phyloP scores from a whole-genome alignment of 2,888 invertebrate species.

The Conistra vaccinii region DNA sequence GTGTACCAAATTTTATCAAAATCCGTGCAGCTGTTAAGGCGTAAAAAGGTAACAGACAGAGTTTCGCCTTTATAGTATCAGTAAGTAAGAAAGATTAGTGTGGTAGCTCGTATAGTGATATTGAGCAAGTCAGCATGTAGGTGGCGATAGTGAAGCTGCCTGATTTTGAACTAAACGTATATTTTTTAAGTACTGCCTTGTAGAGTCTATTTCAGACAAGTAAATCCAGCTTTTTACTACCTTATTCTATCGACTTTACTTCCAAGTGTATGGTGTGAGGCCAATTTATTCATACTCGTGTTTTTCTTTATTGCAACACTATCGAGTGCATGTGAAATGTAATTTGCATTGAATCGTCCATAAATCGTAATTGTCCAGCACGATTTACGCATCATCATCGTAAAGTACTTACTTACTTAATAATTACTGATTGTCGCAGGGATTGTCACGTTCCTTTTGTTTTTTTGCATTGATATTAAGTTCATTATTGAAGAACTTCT shows the following conservation, averaged over 20 bases:
- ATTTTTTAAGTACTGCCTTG: too few species aligned
- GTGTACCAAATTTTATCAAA: neutral
- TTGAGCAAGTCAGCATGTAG: neutral
- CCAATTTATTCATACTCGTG: neutral
- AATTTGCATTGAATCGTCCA: constrained; percentile 22
- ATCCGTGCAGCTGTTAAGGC: neutral
- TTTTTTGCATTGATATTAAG: neutral
- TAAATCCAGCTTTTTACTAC: neutral
- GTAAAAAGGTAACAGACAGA: neutral
- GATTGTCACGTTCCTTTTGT: neutral
- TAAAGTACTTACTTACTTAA: neutral
- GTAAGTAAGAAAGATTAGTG: neutral
- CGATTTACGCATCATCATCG: neutral
- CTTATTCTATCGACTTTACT: neutral
- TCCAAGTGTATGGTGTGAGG: neutral
- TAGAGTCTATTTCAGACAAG: neutral
- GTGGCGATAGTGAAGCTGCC: neutral
- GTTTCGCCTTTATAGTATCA: neutral
- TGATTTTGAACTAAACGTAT: neutral
- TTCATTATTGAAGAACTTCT: neutral
- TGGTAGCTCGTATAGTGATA: neutral
- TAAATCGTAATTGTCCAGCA: constrained; percentile 6
- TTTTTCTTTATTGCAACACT: constrained; percentile 7
- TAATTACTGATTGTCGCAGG: neutral
- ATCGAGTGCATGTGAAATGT: constrained; percentile 15